A percentile compares a stretch with the other conserved stretches of the same genome.
Evolutionary conservation across 2,888 invertebrate species (phyloP).

Genomic region (Strigamia crassipes): DNA sequence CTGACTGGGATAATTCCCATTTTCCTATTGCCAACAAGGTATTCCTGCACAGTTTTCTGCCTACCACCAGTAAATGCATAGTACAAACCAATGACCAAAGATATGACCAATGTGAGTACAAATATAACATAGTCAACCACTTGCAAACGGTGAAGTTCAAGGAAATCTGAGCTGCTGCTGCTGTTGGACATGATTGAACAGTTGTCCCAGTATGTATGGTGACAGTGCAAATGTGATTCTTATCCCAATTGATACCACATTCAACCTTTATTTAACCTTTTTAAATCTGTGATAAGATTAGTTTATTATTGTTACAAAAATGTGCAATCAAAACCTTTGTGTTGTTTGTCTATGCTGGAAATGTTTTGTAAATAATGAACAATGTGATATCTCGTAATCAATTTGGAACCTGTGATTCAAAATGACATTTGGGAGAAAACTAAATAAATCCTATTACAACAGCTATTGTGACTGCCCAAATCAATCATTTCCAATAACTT

Average conservation of each 20-base stretch:
- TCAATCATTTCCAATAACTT: no score
- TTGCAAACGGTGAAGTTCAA: background rate
- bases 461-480: no score
- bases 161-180: background rate
- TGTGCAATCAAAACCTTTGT: no score
- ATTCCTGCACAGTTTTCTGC: constrained; percentile 45
- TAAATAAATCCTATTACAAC: no score
- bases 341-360: background rate
- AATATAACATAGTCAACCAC: background rate
- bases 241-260: no score
- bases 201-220: no score
- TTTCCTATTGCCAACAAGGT: constrained; percentile 43
- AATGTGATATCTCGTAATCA: no score
- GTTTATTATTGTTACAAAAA: no score
- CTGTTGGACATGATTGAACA: background rate
- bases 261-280: no score
- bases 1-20: constrained; percentile 44
- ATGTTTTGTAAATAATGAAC: background rate
- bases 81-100: constrained; percentile 42
- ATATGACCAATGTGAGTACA: constrained; percentile 34
- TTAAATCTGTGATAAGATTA: no score
- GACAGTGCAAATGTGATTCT: no score
- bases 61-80: constrained; percentile 45
- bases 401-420: no score
- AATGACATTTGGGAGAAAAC: background rate